A percentile compares a stretch with the other conserved stretches of the same genome.
These are phyloP conservation scores for Hirundichthys speculiger DNA, from an alignment of 2,113 vertebrate species.

Conservation along the genomic window DNA sequence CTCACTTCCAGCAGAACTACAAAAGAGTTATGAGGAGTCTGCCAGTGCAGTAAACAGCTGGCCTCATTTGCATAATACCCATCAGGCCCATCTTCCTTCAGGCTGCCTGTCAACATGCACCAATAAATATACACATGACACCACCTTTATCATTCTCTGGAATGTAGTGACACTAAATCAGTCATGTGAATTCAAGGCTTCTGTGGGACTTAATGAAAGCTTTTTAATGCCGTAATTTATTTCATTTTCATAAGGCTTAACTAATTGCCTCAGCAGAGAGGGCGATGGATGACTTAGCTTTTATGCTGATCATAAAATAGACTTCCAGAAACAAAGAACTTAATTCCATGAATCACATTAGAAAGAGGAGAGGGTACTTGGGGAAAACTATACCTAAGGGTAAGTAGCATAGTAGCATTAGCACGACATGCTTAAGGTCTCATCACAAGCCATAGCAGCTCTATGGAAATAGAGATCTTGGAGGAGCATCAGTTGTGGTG, in stretches of 20 bases:
- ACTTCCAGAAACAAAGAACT: slow-evolving; percentile 52
- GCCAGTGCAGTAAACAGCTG: slow-evolving; percentile 73
- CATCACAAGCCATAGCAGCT: slow-evolving; percentile 27
- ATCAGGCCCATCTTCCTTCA: slow-evolving; percentile 62
- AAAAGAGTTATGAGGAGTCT: slow-evolving; percentile 58
- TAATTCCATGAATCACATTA: slow-evolving; percentile 47
- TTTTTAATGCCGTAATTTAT: slow-evolving; percentile 57
- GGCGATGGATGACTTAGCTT: slow-evolving; percentile 44
- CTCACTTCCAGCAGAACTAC: slow-evolving; percentile 48
- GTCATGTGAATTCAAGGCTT: slow-evolving; percentile 19
- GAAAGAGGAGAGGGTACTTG: slow-evolving; percentile 31
- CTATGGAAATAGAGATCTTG: slow-evolving; percentile 27
- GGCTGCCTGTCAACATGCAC: slow-evolving; percentile 68
- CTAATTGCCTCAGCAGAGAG: slow-evolving; percentile 58
- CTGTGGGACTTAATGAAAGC: slow-evolving; percentile 35
- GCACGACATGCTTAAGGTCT: slow-evolving; percentile 23
- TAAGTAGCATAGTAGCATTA: slow-evolving; percentile 28
- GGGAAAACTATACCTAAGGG: slow-evolving; percentile 47
- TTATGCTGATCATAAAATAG: slow-evolving; percentile 52
- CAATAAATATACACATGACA: slow-evolving; percentile 19
- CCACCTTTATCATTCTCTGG: slow-evolving; percentile 13
- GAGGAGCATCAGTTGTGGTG: no score
- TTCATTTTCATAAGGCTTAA: slow-evolving; percentile 52
- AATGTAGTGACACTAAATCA: slow-evolving; percentile 13
- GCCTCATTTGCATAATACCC: slow-evolving; percentile 76